phyloP scores from a whole-genome alignment of 2,113 vertebrate species.

The Equus quagga region DNA sequence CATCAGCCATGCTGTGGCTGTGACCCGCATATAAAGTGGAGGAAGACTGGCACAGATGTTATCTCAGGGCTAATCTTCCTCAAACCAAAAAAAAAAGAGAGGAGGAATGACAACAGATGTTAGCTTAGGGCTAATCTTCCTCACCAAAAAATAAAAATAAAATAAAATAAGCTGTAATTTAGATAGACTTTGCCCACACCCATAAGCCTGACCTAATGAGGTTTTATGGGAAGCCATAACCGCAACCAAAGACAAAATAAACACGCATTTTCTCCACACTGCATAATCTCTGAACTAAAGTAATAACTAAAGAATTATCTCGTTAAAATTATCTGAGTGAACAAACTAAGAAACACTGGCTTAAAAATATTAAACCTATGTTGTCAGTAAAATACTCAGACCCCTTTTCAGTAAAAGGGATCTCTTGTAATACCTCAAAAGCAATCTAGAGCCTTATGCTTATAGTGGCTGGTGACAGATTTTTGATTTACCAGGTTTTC shows the following conservation, averaged over 20 bases:
- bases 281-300: not conserved
- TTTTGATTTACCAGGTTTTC: not conserved
- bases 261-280: not conserved
- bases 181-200: not conserved
- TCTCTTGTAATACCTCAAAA: not conserved
- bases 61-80: too few species aligned
- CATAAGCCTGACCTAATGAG: not conserved
- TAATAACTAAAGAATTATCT: not conserved
- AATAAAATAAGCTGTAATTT: not conserved
- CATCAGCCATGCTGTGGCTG: too few species aligned
- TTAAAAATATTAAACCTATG: not conserved
- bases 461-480: not conserved
- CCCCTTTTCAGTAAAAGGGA: not conserved
- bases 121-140: too few species aligned
- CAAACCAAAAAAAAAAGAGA: too few species aligned
- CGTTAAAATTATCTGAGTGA: not conserved
- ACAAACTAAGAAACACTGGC: not conserved
- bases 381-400: not conserved
- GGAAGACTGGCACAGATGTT: too few species aligned
- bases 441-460: not conserved
- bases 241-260: not conserved
- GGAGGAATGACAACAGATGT: too few species aligned
- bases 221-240: not conserved
- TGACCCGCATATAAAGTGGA: too few species aligned
- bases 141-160: too few species aligned